These are phyloP conservation scores for Gnathonemus echidnorhynchus DNA, from an alignment of 2,113 vertebrate genomes.

Conservation along the genomic window DNA sequence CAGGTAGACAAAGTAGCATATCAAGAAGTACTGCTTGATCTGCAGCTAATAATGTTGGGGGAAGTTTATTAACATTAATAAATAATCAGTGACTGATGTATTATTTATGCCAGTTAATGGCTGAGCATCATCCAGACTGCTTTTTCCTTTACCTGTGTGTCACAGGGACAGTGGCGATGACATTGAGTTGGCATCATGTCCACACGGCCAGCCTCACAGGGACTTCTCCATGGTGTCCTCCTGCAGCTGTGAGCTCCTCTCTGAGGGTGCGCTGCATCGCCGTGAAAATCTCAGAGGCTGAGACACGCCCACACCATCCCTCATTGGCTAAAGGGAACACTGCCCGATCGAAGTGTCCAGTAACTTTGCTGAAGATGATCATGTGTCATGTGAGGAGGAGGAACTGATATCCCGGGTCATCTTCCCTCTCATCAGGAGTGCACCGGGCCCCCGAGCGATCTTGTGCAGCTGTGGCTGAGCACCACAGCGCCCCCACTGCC, in stretches of 20 bases:
- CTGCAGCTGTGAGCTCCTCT: constrained; percentile 89
- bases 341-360: not conserved
- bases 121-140: not conserved
- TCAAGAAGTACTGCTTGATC: not conserved
- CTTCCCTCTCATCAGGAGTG: constrained; percentile 45
- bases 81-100: not conserved
- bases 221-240: constrained; percentile 72
- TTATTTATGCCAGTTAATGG: not conserved
- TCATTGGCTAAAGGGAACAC: not conserved
- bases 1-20: not conserved
- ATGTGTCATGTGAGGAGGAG: not conserved
- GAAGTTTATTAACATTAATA: not conserved
- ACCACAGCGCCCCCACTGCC: constrained; percentile 56
- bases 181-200: constrained; percentile 78
- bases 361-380: not conserved
- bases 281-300: not conserved
- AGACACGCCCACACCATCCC: not conserved
- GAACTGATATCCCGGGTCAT: not conserved
- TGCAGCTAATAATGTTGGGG: not conserved
- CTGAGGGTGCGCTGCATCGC: constrained; percentile 67
- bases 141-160: constrained; percentile 4
- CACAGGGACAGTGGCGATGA: constrained; percentile 89
- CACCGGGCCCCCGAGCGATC: constrained; percentile 56
- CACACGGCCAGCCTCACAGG: constrained; percentile 68
- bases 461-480: constrained; percentile 51